These are phyloP conservation scores for Cheilinus undulatus DNA, from an alignment of 2,113 vertebrate genomes.

Conservation along the genomic window DNA sequence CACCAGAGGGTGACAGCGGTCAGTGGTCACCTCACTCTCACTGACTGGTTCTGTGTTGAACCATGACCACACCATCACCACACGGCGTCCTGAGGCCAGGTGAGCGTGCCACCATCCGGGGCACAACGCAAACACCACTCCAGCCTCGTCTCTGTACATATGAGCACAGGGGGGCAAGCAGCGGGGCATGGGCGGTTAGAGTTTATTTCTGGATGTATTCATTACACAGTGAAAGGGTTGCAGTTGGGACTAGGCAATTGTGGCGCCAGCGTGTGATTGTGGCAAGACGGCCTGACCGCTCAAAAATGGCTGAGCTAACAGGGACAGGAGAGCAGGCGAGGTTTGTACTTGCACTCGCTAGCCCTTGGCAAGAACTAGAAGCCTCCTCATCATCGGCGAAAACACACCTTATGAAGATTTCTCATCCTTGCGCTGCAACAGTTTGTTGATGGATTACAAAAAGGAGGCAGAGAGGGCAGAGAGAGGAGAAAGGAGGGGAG, in stretches of 20 bases:
- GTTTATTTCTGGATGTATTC: slow-evolving; percentile 94
- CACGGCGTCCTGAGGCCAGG: slow-evolving; percentile 72
- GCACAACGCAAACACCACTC: slow-evolving; percentile 80
- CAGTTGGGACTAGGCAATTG: slow-evolving; percentile 87
- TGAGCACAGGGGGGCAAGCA: slow-evolving; percentile 71
- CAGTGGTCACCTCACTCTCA: slow-evolving; percentile 64
- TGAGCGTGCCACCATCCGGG: slow-evolving; percentile 73
- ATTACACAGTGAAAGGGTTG: slow-evolving; percentile 91
- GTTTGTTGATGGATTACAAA: slow-evolving; percentile 40
- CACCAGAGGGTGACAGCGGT: slow-evolving; percentile 69
- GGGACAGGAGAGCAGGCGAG: slow-evolving; percentile 79
- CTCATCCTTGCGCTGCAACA: slow-evolving; percentile 68
- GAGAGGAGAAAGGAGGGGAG: slow-evolving; percentile 58
- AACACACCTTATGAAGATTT: slow-evolving; percentile 85
- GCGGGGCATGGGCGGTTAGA: slow-evolving; percentile 80
- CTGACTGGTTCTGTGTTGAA: slow-evolving; percentile 80
- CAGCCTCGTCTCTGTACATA: slow-evolving; percentile 83
- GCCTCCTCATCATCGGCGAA: slow-evolving; percentile 49
- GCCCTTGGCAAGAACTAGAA: slow-evolving; percentile 50
- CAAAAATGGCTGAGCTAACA: slow-evolving; percentile 95
- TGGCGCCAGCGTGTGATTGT: slow-evolving; percentile 94
- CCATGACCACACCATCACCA: slow-evolving; percentile 71
- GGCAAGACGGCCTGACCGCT: slow-evolving; percentile 94
- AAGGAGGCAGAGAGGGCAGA: slow-evolving; percentile 52
- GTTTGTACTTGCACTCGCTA: slow-evolving; percentile 78